Evolutionary conservation across 2,797 vertebrate species (phyloP).

Genomic region (Rhadinocentrus ornatus): DNA sequence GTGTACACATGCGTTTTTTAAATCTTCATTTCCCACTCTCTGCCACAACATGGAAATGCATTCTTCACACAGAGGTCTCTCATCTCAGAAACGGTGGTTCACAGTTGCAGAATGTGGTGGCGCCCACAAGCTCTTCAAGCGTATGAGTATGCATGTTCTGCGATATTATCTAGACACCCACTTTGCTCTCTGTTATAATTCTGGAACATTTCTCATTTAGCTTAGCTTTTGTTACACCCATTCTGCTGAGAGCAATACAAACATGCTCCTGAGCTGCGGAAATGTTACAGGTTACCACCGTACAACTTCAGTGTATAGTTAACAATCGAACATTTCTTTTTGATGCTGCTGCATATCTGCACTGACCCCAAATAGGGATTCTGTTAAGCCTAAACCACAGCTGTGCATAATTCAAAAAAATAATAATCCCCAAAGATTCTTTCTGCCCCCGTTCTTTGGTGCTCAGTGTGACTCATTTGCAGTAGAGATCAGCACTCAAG

Average conservation of each 20-base stretch:
- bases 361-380: conserved; percentile 56
- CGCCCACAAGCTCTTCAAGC: conserved; percentile 68
- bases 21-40: conserved; percentile 38
- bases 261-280: conserved; percentile 11
- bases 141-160: conserved; percentile 54
- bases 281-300: conserved; percentile 17
- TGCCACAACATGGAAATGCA: conserved; percentile 76
- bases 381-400: conserved; percentile 70
- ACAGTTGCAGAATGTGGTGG: conserved; percentile 67
- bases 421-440: conserved; percentile 74
- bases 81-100: conserved; percentile 62
- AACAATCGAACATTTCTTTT: conserved; percentile 4
- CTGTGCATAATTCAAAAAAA: conserved; percentile 75
- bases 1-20: conserved; percentile 40
- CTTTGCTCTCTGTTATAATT: conserved; percentile 53
- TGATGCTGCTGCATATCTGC: conserved; percentile 25
- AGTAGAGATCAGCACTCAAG: conserved; percentile 60
- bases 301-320: not conserved
- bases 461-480: conserved; percentile 67
- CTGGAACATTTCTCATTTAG: conserved; percentile 37
- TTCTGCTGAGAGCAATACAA: conserved; percentile 30
- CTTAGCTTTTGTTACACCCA: conserved; percentile 41
- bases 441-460: conserved; percentile 69
- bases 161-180: conserved; percentile 70
- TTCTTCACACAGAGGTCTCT: conserved; percentile 76